phyloP scores from a whole-genome alignment of 2,888 invertebrate species.

The Drosophila tanythrix region DNA sequence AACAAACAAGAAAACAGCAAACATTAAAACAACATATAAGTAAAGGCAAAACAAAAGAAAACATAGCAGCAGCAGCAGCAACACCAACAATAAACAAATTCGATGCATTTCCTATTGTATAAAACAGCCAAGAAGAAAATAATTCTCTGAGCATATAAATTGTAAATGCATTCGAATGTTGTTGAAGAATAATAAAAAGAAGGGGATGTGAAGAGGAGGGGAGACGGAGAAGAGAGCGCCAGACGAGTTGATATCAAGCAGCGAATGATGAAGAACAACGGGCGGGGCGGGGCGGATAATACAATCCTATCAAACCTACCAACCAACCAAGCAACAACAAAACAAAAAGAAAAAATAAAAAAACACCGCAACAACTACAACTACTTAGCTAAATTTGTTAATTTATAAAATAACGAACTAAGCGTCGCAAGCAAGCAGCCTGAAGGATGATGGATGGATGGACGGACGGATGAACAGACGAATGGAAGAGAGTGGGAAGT shows the following conservation, averaged over 20 bases:
- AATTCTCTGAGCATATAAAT: slow-evolving; percentile 45
- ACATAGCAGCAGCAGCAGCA: slow-evolving; percentile 34
- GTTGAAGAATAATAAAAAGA: slow-evolving; percentile 22
- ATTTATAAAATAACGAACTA: slow-evolving; percentile 81
- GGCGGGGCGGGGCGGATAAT: slow-evolving; percentile 41
- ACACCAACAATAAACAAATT: slow-evolving; percentile 45
- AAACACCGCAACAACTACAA: slow-evolving; percentile 66
- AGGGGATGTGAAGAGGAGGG: slow-evolving; percentile 3
- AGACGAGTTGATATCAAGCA: slow-evolving; percentile 58
- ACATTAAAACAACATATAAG: slow-evolving; percentile 42
- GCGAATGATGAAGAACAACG: slow-evolving; percentile 15
- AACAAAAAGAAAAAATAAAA: slow-evolving; percentile 31
- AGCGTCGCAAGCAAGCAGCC: slow-evolving; percentile 61
- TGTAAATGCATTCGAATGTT: slow-evolving; percentile 59
- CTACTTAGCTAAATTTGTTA: slow-evolving; percentile 80
- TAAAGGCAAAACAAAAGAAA: slow-evolving; percentile 46
- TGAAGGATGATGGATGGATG: slow-evolving; percentile 55
- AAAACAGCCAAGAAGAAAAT: slow-evolving; percentile 33
- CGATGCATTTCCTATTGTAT: slow-evolving; percentile 69
- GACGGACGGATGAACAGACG: neutral
- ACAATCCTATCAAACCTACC: slow-evolving; percentile 71
- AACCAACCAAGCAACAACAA: slow-evolving; percentile 57
- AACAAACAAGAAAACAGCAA: slow-evolving; percentile 38
- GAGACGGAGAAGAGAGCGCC: slow-evolving; percentile 27
- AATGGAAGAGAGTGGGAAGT: slow-evolving; percentile 4